Conservation (phyloP, 2,113 vertebrate genomes). For the Gallinago media region DNA sequence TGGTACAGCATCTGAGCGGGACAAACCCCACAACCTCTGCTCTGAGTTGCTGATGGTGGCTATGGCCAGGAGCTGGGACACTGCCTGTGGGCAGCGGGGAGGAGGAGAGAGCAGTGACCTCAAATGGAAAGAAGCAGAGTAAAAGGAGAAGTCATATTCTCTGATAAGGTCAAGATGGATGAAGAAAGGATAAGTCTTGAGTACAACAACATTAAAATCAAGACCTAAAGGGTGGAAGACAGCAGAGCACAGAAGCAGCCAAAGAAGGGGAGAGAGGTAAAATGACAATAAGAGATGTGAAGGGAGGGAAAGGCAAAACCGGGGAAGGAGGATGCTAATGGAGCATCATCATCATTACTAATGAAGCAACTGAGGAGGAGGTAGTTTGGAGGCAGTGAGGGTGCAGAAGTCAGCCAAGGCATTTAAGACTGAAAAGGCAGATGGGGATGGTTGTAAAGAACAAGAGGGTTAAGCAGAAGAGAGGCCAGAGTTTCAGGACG, state of each 20-base stretch:
- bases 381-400: not conserved
- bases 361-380: not conserved
- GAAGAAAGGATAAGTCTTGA: not conserved
- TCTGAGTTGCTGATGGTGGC: fast-evolving
- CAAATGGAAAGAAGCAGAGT: not conserved
- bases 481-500: not conserved
- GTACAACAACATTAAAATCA: not conserved
- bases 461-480: not conserved
- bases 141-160: not conserved
- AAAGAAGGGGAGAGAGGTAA: not conserved
- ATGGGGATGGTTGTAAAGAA: not conserved
- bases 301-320: not conserved
- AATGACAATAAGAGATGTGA: not conserved
- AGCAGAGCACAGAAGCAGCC: not conserved
- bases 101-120: not conserved
- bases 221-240: not conserved
- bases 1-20: not conserved
- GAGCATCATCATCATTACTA: not conserved
- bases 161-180: not conserved
- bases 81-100: not conserved
- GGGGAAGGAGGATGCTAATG: not conserved
- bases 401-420: not conserved
- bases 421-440: not conserved
- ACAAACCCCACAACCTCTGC: not conserved
- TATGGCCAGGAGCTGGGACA: not conserved